Evolutionary conservation across 1,140 invertebrate species (phyloP), one percentile per base, ranked within the genome.

Genomic region (Drosophila bocki): DNA sequence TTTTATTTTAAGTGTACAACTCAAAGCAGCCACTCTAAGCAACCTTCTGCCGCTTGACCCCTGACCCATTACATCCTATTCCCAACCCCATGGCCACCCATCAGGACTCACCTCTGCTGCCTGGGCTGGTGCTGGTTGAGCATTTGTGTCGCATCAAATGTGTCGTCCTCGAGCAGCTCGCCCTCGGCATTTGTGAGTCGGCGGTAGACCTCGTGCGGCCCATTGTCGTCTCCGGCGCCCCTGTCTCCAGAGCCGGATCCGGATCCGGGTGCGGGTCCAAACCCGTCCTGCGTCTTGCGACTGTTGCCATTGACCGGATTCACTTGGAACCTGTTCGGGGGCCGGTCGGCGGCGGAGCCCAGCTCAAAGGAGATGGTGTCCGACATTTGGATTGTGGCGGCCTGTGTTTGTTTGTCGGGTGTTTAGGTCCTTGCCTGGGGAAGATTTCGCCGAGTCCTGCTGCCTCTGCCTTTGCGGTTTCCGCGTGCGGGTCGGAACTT

Each of bases 291-390:
- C 70, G 78, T 42, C 75, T 90, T 90, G 75, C 78, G 81, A 72
- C 79, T 78, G 26, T 80, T 87, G 70, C 92, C 85, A 22, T 92
- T 87, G 60, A 93, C 93, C 59, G 91, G 86, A 82, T 93, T 93
- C 60, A 93, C 93, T 83, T 91, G 91, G 61, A 93, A 90, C 29
- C 85, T 88, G 72, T 90, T 92, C 32, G 92, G 86, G 15, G 91
- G 92, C 48, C 90, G 74, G 68, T 93, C 92, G 45, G 75, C 35
- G 32, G 91, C 88, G 50, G 88, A 91, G 53, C 88, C 86, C 86
- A 93, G 80, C 80, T 93, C 92, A 60, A 92, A 80, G 17, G 91
- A 91, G 37, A 78, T 80, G 70, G 72, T 69, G 45, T 93, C 92
- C 50, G 92, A 91, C 92, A 93, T 93, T 37, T 67, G 54, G 44